A percentile compares a stretch with the other conserved stretches of the same genome.
phyloP scores from a whole-genome alignment of 2,888 invertebrate genomes.

The Myathropa florea region DNA sequence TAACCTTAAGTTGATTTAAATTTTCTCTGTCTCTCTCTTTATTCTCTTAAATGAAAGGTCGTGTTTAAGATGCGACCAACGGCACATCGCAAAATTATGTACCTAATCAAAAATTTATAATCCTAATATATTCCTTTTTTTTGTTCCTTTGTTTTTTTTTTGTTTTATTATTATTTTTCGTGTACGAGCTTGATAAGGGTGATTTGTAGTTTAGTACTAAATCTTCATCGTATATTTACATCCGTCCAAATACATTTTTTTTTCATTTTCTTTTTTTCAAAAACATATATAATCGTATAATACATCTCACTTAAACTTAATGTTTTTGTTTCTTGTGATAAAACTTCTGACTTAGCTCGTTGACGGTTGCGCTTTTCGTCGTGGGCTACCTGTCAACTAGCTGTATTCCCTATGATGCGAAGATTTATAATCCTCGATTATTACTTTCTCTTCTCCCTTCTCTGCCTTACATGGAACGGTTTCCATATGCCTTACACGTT shows the following conservation, averaged over 20 bases:
- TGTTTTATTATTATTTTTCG: slow-evolving; percentile 7
- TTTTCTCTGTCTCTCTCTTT: slow-evolving; percentile 11
- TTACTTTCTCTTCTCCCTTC: background rate
- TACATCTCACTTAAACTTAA: slow-evolving; percentile 51
- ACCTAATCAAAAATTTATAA: slow-evolving; percentile 15
- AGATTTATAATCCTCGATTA: slow-evolving; percentile 57
- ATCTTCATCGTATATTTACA: slow-evolving; percentile 60
- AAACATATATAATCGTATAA: slow-evolving; percentile 51
- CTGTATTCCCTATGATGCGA: slow-evolving; percentile 11
- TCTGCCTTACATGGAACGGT: background rate
- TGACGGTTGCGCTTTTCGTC: slow-evolving; percentile 25
- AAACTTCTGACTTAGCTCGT: slow-evolving; percentile 20
- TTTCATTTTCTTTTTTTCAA: slow-evolving; percentile 21
- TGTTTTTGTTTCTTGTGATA: slow-evolving; percentile 31
- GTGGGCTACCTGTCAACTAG: slow-evolving; percentile 28
- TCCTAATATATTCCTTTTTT: slow-evolving; percentile 3
- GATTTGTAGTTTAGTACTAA: slow-evolving; percentile 41
- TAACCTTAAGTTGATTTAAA: background rate
- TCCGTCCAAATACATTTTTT: slow-evolving; percentile 45
- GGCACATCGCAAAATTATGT: slow-evolving; percentile 75
- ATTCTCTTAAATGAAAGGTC: slow-evolving; percentile 73
- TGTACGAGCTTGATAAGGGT: slow-evolving; percentile 36
- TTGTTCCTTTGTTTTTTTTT: slow-evolving; percentile 7
- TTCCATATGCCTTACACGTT: slow-evolving; percentile 22
- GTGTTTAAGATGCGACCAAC: slow-evolving; percentile 79